Conservation (phyloP, 2,797 vertebrate genomes). For the Hypotaenidia okinawae region DNA sequence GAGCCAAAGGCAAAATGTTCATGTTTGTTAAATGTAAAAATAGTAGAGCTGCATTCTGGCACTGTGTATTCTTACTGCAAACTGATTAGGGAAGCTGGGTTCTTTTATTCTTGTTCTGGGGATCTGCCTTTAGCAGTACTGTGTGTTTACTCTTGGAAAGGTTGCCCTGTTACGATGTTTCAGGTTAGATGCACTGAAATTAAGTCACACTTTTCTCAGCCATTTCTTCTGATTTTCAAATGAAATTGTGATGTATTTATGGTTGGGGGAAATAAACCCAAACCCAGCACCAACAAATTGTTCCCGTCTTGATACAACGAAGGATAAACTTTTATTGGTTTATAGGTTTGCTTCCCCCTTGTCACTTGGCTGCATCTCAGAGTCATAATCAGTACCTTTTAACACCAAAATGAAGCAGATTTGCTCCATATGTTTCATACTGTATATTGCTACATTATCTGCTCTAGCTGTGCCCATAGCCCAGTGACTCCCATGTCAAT, state of each 20-base stretch:
- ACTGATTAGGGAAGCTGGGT: background rate
- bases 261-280: background rate
- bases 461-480: slow-evolving; percentile 44
- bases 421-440: slow-evolving; percentile 48
- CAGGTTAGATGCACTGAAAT: background rate
- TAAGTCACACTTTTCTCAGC: background rate
- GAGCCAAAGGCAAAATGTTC: background rate
- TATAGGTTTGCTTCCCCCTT: slow-evolving; percentile 11
- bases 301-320: background rate
- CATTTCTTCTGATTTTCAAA: background rate
- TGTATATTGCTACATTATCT: slow-evolving; percentile 23
- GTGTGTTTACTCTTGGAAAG: background rate
- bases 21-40: background rate
- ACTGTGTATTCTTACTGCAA: background rate
- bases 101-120: background rate
- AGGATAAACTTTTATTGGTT: slow-evolving; percentile 9
- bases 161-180: background rate
- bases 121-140: background rate
- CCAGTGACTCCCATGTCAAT: slow-evolving; percentile 51
- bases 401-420: slow-evolving; percentile 52
- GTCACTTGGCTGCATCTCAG: slow-evolving; percentile 46
- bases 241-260: background rate
- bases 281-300: background rate
- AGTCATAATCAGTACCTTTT: slow-evolving; percentile 45
- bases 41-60: background rate